Percentiles rank a stretch among this genome's conserved stretches.
Conservation (phyloP, 2,113 vertebrate genomes). For the Nothocercus nigrocapillus region DNA sequence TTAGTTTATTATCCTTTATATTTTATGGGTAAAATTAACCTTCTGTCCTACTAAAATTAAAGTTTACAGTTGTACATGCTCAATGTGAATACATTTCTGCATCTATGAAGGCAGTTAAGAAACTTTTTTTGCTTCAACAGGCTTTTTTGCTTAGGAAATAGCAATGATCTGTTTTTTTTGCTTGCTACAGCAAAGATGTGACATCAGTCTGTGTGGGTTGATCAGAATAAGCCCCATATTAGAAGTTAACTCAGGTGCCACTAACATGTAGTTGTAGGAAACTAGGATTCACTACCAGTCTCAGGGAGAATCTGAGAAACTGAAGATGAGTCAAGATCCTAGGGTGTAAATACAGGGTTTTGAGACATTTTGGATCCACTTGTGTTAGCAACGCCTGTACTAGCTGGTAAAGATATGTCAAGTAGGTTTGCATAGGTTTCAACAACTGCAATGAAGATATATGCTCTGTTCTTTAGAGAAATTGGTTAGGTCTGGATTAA, state of each 20-base stretch:
- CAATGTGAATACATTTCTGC: conserved; percentile 9
- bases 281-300: not conserved
- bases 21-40: conserved; percentile 67
- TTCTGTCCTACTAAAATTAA: conserved; percentile 42
- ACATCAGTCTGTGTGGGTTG: not conserved
- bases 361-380: not conserved
- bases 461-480: not conserved
- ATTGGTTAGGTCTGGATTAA: not conserved
- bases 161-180: not conserved
- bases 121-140: not conserved
- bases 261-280: not conserved
- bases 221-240: not conserved
- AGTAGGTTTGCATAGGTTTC: not conserved
- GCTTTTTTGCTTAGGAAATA: not conserved
- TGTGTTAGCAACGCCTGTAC: not conserved
- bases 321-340: not conserved
- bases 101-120: not conserved
- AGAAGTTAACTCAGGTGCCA: not conserved
- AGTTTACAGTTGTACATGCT: not conserved
- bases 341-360: not conserved
- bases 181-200: not conserved
- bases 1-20: conserved; percentile 57
- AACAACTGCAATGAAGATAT: not conserved
- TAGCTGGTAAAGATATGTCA: not conserved
- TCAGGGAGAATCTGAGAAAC: not conserved